Base-by-base conservation (phyloP, 2,888 invertebrate genomes). In the Molorchus minor region DNA sequence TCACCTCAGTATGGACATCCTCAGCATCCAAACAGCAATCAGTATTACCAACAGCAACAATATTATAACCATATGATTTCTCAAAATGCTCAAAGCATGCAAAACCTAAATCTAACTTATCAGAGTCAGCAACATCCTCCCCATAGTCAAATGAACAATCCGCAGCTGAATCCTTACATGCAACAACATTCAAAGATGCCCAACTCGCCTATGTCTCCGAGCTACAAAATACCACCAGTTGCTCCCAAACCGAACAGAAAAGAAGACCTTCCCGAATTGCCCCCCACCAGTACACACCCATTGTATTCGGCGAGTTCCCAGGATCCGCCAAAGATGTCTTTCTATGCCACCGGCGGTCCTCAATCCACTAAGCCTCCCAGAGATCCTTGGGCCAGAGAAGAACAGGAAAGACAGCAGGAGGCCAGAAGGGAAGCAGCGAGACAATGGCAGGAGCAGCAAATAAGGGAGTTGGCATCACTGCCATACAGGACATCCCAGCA, bases 301-400 rank as follows among this genome's bases (percentile, higher is more conserved):
- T 80, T 91, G 35, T 89, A 86, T 79, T 86, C 90, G 61, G 90
- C 92, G 51, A 90, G 91, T 74, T 85, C 88, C 45, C 82, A 87
- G 70, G 91, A 91, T 77, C 88, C 89, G 10, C 90, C 90, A 0
- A 88, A 90, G 71, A 89, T 90, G 73, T 87, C 88, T 20, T 90
- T 89, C 77, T 88, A 90, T 80, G 84, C 87, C 8, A 81, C 84
- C 1, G 46, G 58, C 7, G 58, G 56, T 33, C 25, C 54, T 20
- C 51, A 51, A 3, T 55, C 49, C 1, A 68, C 49, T 21, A 72
- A 72, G 61, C 74, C 78, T 80, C 83, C 76, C 0, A 84, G 88
- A 71, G 93, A 93, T 84, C 95, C 96, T 1, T 96, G 96, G 96
- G 94, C 95, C 74, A 84, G 95, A 19, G 96, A 96, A 82, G 95